Percentiles rank a stretch among this genome's conserved stretches.
phyloP scores from a whole-genome alignment of 2,113 vertebrate species.

The Scomber japonicus region DNA sequence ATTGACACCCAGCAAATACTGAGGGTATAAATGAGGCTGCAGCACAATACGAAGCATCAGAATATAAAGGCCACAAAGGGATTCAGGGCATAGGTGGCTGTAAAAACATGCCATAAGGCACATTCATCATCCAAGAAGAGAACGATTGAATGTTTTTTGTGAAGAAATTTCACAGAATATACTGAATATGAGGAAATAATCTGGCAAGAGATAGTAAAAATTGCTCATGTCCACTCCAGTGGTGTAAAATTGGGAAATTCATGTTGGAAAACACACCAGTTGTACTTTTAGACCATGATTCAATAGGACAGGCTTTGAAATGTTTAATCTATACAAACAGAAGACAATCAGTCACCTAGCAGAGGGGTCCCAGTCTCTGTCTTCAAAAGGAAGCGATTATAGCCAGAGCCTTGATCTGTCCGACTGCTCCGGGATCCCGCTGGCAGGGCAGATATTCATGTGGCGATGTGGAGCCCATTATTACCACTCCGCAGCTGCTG shows the following conservation, averaged over 20 bases:
- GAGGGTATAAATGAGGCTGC: conserved; percentile 49
- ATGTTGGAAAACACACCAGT: not conserved
- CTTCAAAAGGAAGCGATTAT: conserved; percentile 60
- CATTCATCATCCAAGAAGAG: conserved; percentile 19
- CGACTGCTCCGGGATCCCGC: conserved; percentile 36
- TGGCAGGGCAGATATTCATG: conserved; percentile 44
- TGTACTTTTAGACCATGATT: not conserved
- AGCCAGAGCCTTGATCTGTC: conserved; percentile 55
- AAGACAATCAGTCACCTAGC: conserved; percentile 34
- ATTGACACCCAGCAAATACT: conserved; percentile 72
- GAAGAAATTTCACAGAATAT: not conserved
- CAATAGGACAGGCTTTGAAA: conserved; percentile 37
- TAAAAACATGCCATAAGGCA: conserved; percentile 33
- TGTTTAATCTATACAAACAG: conserved; percentile 38
- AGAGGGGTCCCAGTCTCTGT: not conserved
- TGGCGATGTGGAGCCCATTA: conserved; percentile 55
- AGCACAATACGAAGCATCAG: conserved; percentile 37
- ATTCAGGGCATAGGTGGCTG: conserved; percentile 33
- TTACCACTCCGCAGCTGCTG: conserved; percentile 33
- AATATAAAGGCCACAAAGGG: conserved; percentile 41
- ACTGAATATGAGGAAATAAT: not conserved
- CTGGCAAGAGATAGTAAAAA: not conserved
- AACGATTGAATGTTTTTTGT: not conserved
- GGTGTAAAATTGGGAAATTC: not conserved
- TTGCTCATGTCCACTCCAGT: not conserved